Base-by-base conservation (phyloP, 2,888 invertebrate genomes). In the Gymnosoma rotundatum region DNA sequence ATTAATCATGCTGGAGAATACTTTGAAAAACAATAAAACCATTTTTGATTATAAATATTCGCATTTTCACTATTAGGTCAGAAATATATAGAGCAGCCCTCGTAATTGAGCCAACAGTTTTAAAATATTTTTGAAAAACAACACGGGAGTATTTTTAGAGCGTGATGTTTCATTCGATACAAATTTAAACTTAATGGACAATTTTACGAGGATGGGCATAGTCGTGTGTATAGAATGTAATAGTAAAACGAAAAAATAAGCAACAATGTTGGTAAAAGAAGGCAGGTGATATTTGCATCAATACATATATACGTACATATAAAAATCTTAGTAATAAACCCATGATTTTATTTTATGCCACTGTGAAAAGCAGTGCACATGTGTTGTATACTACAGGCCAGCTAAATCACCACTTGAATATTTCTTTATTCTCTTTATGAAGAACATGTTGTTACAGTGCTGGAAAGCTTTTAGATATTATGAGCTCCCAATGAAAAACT, bases 401-500 rank as follows among this genome's bases (percentile, higher is more conserved):
- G 56, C 45, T 58, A 48, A 12, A 18, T 50, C 56, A 50, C 25
- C 10, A 50, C 69, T 74, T 58, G 63, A 52, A 48, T 69, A 60
- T 48, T 80, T 74, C 32, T 50, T 42, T 36, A 32, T 67, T 48
- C 10, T 60, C 8, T 67, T 67, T 18, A 61, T 56, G 52, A 48
- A 74, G 21, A 58, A 74, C 36, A 36, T 54, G 18, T 48, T 66
- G 52, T 20, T 48, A 12, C 36, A 32, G 52, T 66, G 6, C 18
- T 42, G 52, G 21, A 50, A 66, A 5, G 36, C 67, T 48, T 54
- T 42, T 52, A 64, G 12, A 56, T 42, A 63, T 80, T 76, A 76
- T 83, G 83, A 18, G 72, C 80, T 76, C 83, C 83, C 80, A 83
- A 67, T 25, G 16, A 54, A 61, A 83, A 67, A 78, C 76, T 76